Evolutionary conservation across 2,888 invertebrate species (phyloP).

Genomic region (Cremastobaeus sp.): DNA sequence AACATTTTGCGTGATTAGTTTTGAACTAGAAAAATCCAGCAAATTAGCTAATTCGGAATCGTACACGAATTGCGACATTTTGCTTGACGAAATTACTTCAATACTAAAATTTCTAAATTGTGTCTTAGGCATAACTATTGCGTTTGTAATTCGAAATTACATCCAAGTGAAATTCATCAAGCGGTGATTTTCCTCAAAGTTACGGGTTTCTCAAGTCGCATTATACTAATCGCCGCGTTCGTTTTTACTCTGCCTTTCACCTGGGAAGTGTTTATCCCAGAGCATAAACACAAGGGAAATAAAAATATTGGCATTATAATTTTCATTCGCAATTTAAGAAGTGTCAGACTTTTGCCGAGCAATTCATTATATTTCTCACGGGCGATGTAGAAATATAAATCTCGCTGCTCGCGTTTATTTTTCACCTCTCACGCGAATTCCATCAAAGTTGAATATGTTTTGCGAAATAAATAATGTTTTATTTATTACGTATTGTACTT

Average conservation of each 20-base stretch:
- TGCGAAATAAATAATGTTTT: neutral
- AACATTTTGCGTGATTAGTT: too few relatives aligned
- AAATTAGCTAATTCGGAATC: too few relatives aligned
- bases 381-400: slow-evolving; percentile 18
- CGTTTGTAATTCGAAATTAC: slow-evolving; percentile 43
- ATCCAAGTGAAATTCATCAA: slow-evolving; percentile 46
- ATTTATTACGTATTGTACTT: too few relatives aligned
- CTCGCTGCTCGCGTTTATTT: slow-evolving; percentile 5
- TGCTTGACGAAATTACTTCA: too few relatives aligned
- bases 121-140: slow-evolving; percentile 35
- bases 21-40: too few relatives aligned
- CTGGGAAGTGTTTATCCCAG: neutral
- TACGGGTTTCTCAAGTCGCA: slow-evolving; percentile 35
- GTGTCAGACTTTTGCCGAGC: slow-evolving; percentile 19
- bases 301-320: slow-evolving; percentile 41
- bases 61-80: too few relatives aligned
- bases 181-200: slow-evolving; percentile 28
- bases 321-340: slow-evolving; percentile 36
- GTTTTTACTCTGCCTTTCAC: slow-evolving; percentile 15
- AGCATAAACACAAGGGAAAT: slow-evolving; percentile 36
- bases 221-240: slow-evolving; percentile 40
- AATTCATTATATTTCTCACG: slow-evolving; percentile 27
- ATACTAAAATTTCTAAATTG: slow-evolving; percentile 34
- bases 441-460: neutral
- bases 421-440: slow-evolving; percentile 1